phyloP scores from a whole-genome alignment of 2,797 vertebrate genomes.

The Aselliscus stoliczkanus region DNA sequence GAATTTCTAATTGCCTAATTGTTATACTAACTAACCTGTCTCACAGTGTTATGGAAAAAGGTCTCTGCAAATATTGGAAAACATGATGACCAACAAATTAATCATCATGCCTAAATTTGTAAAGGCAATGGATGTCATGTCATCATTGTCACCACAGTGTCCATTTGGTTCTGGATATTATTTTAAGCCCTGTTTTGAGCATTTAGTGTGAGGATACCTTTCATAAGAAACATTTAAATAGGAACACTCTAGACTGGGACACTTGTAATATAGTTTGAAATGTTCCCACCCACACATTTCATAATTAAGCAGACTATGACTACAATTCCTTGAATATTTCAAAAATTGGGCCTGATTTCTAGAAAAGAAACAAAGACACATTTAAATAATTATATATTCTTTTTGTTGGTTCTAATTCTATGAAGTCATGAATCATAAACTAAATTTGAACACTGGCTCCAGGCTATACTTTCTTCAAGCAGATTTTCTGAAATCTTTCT shows the following conservation, averaged over 20 bases:
- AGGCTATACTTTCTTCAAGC: neutral
- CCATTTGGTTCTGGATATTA: too few species aligned
- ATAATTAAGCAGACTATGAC: neutral
- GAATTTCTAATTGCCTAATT: too few species aligned
- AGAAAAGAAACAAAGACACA: neutral
- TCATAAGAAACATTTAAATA: neutral
- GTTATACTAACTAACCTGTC: too few species aligned
- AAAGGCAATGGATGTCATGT: too few species aligned
- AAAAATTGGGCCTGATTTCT: neutral
- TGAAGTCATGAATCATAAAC: neutral
- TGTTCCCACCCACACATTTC: neutral
- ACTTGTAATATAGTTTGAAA: neutral
- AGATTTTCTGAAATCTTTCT: neutral
- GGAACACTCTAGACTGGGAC: neutral
- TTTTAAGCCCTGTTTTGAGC: neutral
- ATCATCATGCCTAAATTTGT: neutral
- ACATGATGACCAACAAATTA: neutral
- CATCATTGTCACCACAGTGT: too few species aligned
- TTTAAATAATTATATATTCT: neutral
- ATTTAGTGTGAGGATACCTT: neutral
- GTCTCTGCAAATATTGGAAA: neutral
- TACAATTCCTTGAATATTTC: neutral
- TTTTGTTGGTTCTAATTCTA: neutral
- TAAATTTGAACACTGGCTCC: neutral
- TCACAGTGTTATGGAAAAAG: too few species aligned